Evolutionary conservation across 2,888 invertebrate genomes (phyloP).

Genomic region (Ferrisia virgata): DNA sequence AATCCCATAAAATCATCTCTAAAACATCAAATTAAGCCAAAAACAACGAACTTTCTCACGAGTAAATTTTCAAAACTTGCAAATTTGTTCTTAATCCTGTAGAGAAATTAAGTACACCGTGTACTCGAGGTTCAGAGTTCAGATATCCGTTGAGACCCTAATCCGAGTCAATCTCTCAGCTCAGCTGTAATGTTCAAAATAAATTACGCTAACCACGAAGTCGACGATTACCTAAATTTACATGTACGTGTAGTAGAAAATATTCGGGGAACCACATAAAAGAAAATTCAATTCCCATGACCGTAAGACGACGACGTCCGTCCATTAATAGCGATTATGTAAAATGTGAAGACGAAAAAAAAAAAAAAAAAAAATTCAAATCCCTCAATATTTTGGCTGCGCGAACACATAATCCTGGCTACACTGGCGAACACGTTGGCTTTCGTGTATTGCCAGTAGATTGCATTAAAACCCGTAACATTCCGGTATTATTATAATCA

Average conservation of each 20-base stretch:
- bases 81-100: background rate
- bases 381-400: background rate
- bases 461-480: slow-evolving; percentile 6
- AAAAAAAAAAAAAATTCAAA: too few relatives aligned
- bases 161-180: too few relatives aligned
- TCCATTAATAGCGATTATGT: background rate
- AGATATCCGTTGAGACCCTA: too few relatives aligned
- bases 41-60: background rate
- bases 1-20: too few relatives aligned
- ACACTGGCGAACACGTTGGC: background rate
- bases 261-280: background rate
- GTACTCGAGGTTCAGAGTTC: too few relatives aligned
- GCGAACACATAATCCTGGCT: background rate
- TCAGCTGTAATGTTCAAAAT: too few relatives aligned
- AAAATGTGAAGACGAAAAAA: background rate
- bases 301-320: background rate
- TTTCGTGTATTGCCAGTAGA: background rate
- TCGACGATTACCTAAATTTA: too few relatives aligned
- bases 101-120: background rate
- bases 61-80: background rate
- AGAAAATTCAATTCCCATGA: background rate
- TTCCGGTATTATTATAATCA: slow-evolving; percentile 34
- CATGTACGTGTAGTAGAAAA: too few relatives aligned
- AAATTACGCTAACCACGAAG: too few relatives aligned
- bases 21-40: background rate